Percentiles rank a stretch among this genome's conserved stretches.
Conservation (phyloP, 2,113 vertebrate species). For the Asarcornis scutulata region DNA sequence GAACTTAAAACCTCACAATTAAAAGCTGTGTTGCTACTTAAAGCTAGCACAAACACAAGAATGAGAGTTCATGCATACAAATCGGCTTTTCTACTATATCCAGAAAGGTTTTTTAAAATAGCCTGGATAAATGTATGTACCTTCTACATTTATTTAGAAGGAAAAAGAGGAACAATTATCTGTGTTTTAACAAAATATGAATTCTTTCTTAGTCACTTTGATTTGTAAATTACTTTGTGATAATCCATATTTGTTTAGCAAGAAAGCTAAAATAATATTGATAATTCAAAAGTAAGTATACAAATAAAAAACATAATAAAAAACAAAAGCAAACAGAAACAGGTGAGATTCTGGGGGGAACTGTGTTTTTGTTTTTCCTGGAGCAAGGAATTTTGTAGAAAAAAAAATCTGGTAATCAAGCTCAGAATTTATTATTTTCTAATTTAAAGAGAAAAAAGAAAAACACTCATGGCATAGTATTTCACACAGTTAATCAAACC, state of each 20-base stretch:
- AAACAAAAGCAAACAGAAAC: constrained; percentile 18
- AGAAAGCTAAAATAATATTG: neutral
- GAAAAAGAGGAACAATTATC: constrained; percentile 24
- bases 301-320: constrained; percentile 12
- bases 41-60: constrained; percentile 87
- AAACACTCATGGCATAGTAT: neutral
- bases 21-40: constrained; percentile 89
- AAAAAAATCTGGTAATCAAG: neutral
- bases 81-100: constrained; percentile 78
- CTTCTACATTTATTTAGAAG: constrained; percentile 55
- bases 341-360: neutral
- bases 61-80: constrained; percentile 85
- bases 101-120: constrained; percentile 64
- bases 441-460: neutral
- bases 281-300: constrained; percentile 36
- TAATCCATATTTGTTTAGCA: constrained; percentile 37
- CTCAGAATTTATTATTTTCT: neutral
- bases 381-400: neutral
- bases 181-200: constrained; percentile 40
- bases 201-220: constrained; percentile 11
- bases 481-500: neutral
- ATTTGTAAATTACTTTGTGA: constrained; percentile 58
- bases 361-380: neutral
- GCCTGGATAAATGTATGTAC: constrained; percentile 36
- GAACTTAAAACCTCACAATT: constrained; percentile 97